Percentiles rank a stretch among this genome's conserved stretches.
Evolutionary conservation across 2,113 vertebrate species (phyloP).

Genomic region (Ornithorhynchus anatinus): DNA sequence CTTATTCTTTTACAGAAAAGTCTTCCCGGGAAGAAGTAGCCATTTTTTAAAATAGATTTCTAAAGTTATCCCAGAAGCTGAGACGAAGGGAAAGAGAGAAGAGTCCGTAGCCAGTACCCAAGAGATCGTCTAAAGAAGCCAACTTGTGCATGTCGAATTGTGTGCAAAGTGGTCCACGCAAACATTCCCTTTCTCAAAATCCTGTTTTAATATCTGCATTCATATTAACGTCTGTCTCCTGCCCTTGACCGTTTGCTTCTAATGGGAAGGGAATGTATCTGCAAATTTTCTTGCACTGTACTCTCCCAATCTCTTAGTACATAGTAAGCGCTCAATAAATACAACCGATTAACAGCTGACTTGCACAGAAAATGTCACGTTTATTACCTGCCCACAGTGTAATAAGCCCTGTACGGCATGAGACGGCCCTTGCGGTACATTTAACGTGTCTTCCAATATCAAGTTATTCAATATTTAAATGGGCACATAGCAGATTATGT

Average conservation of each 20-base stretch:
- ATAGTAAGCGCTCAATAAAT: too few species aligned
- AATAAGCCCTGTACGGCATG: constrained; percentile 3
- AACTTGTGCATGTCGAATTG: too few species aligned
- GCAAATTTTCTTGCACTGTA: too few species aligned
- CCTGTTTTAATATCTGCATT: too few species aligned
- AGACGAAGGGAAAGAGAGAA: too few species aligned
- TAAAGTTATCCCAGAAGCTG: background rate
- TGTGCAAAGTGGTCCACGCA: too few species aligned
- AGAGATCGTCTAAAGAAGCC: too few species aligned
- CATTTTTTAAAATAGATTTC: background rate
- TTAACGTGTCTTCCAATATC: constrained; percentile 52
- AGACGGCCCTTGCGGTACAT: constrained; percentile 25
- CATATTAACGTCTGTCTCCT: too few species aligned
- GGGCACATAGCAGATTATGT: constrained; percentile 51
- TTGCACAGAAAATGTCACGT: constrained; percentile 3
- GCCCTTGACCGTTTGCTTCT: too few species aligned
- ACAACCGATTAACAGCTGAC: background rate
- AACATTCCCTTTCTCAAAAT: too few species aligned
- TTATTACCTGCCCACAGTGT: constrained; percentile 8
- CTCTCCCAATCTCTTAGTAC: too few species aligned
- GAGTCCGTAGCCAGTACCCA: background rate
- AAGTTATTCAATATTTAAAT: constrained; percentile 56
- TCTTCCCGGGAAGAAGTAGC: constrained; percentile 8
- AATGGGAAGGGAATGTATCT: too few species aligned
- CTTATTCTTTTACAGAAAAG: constrained; percentile 35